Conservation (phyloP, 2,797 vertebrate genomes). For the Pelochelys cantorii region DNA sequence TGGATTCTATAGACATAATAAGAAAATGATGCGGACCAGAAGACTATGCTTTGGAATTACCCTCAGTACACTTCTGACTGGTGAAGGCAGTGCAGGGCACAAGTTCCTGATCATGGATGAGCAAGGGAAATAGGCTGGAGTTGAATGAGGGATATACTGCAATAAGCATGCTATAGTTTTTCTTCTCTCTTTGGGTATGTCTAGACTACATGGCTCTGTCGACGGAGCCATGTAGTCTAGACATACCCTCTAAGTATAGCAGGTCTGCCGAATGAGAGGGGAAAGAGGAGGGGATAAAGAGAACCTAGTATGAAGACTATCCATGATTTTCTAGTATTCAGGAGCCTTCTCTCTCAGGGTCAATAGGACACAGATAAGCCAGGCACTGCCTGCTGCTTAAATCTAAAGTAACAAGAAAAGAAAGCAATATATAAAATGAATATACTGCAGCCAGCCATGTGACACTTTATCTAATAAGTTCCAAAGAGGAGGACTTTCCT, state of each 20-base stretch:
- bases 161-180: background rate
- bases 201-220: too few species aligned
- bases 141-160: background rate
- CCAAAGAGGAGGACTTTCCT: background rate
- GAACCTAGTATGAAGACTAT: conserved; percentile 23
- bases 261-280: background rate
- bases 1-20: background rate
- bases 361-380: background rate
- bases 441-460: background rate
- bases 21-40: background rate
- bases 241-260: too few species aligned
- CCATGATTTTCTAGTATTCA: background rate
- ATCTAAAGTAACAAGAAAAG: background rate
- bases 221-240: too few species aligned
- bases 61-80: background rate
- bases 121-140: background rate
- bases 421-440: background rate
- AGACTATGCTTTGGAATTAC: background rate
- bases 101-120: background rate
- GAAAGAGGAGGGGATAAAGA: background rate
- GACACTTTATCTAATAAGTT: conserved; percentile 22
- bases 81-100: too few species aligned
- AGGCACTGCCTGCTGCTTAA: background rate
- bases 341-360: background rate
- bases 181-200: too few species aligned